These are phyloP conservation scores for Ia io DNA, from an alignment of 2,113 vertebrate genomes.

Conservation along the genomic window DNA sequence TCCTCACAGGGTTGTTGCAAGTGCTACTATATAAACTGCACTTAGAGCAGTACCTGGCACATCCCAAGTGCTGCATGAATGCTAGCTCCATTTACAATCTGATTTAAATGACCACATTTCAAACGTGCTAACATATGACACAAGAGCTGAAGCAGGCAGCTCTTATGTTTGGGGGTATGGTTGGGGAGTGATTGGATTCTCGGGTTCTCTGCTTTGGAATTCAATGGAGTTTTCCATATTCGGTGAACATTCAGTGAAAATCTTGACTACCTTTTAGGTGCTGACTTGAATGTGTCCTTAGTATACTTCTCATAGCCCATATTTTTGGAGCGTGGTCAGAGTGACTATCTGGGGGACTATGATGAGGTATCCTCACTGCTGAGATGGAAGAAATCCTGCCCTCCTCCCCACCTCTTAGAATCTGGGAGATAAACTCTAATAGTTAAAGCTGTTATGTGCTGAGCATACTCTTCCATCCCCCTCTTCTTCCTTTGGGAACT, in stretches of 20 bases:
- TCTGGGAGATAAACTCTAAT: neutral
- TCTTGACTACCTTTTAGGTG: neutral
- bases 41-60: neutral
- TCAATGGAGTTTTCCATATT: neutral
- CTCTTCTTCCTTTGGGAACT: neutral
- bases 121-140: constrained; percentile 20
- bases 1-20: neutral
- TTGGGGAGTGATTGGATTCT: neutral
- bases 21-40: neutral
- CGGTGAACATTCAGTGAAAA: neutral
- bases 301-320: neutral
- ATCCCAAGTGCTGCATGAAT: neutral
- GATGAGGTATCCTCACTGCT: neutral
- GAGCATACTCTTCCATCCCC: neutral
- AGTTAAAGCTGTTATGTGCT: neutral
- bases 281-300: neutral
- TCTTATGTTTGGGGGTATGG: neutral
- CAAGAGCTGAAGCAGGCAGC: constrained; percentile 3
- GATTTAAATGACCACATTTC: constrained; percentile 52
- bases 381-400: neutral
- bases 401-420: neutral
- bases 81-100: neutral
- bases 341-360: neutral
- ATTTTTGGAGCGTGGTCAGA: neutral
- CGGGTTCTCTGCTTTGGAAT: constrained; percentile 4